phyloP scores from a whole-genome alignment of 1,140 invertebrate species.

The Hesperophylax magnus region DNA sequence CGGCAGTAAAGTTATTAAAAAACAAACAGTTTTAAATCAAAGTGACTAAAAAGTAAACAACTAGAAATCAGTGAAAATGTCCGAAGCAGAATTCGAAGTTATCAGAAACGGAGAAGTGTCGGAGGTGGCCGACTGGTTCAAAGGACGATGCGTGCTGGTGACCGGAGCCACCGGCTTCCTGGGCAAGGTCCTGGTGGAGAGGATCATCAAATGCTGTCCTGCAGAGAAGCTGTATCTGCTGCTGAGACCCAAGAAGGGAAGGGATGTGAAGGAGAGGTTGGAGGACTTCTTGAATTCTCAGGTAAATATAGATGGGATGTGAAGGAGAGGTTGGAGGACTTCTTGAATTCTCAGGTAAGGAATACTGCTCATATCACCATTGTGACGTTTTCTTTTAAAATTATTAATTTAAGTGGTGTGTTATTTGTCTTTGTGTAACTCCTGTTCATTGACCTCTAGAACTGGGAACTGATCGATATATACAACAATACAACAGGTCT shows the following conservation, averaged over 20 bases:
- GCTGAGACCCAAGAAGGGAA: conserved; percentile 84
- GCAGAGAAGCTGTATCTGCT: conserved; percentile 84
- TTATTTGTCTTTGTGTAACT: too few relatives aligned
- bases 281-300: conserved; percentile 76
- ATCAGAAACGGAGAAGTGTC: conserved; percentile 35
- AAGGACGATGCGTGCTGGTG: conserved; percentile 62
- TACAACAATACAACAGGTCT: too few relatives aligned
- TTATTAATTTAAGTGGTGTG: too few relatives aligned
- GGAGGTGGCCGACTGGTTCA: conserved; percentile 60
- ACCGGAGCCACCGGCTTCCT: conserved; percentile 83
- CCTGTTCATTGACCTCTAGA: too few relatives aligned
- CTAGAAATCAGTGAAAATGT: neutral
- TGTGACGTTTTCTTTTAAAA: too few relatives aligned
- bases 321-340: conserved; percentile 75
- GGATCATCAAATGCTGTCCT: conserved; percentile 83
- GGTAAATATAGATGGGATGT: conserved; percentile 69
- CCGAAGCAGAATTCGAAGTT: neutral
- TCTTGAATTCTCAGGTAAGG: conserved; percentile 73
- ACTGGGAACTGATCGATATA: too few relatives aligned
- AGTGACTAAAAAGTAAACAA: neutral
- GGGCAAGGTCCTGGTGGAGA: conserved; percentile 90
- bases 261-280: conserved; percentile 76
- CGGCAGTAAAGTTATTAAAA: too few relatives aligned
- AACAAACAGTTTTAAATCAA: neutral
- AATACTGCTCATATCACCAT: too few relatives aligned